A percentile compares a stretch with the other conserved stretches of the same genome.
phyloP scores from a whole-genome alignment of 2,888 invertebrate genomes.

The Macrosoma leucophasiata region DNA sequence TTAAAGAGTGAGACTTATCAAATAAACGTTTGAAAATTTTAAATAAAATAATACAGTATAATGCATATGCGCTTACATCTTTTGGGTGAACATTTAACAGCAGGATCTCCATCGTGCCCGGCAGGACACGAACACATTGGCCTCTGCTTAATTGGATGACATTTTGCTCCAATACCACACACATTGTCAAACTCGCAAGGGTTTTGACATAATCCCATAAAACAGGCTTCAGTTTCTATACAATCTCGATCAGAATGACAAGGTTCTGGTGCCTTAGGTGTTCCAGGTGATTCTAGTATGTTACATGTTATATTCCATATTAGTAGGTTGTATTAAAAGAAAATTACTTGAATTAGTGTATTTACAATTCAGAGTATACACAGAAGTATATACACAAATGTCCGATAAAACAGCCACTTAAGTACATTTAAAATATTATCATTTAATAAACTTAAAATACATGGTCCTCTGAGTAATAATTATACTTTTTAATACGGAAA shows the following conservation, averaged over 20 bases:
- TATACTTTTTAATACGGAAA: conserved; percentile 30
- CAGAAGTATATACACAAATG: conserved; percentile 43
- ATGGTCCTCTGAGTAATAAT: too few species aligned
- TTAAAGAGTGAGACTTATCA: too few species aligned
- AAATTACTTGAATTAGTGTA: conserved; percentile 22
- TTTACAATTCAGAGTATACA: conserved; percentile 17
- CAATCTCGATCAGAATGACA: conserved; percentile 90
- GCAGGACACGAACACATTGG: conserved; percentile 88
- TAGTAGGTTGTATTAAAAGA: conserved; percentile 46
- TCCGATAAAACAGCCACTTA: conserved; percentile 60
- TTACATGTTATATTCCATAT: conserved; percentile 57
- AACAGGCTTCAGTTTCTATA: conserved; percentile 88
- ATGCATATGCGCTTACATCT: conserved; percentile 91
- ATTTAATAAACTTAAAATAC: conserved; percentile 5
- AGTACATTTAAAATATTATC: conserved; percentile 10
- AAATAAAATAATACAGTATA: too few species aligned
- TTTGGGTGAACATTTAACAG: conserved; percentile 85
- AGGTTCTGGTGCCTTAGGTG: conserved; percentile 83
- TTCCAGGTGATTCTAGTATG: conserved; percentile 81
- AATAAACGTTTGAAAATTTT: too few species aligned
- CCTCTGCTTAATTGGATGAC: conserved; percentile 87
- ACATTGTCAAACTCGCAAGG: conserved; percentile 88
- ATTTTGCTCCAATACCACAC: conserved; percentile 85
- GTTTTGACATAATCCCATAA: conserved; percentile 87
- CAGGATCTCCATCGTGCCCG: conserved; percentile 88